Conservation (phyloP, 2,797 vertebrate species). For the Ctenopoma multispine region DNA sequence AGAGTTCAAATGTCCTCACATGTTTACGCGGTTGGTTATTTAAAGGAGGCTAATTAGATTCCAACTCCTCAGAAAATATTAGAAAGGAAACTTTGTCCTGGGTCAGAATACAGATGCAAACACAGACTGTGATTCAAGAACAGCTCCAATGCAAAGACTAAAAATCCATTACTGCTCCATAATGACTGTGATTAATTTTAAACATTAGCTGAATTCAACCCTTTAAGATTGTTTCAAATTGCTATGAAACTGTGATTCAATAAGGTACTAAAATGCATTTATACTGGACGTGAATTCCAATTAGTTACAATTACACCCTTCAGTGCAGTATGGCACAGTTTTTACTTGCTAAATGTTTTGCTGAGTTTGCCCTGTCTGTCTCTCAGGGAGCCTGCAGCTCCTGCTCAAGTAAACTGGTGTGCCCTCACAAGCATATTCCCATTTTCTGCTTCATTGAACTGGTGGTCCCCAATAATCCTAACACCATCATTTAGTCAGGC, state of each 20-base stretch:
- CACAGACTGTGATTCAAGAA: slow-evolving; percentile 22
- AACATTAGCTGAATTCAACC: slow-evolving; percentile 44
- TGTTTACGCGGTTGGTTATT: slow-evolving; percentile 6
- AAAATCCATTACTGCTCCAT: slow-evolving; percentile 63
- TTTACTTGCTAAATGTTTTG: slow-evolving; percentile 55
- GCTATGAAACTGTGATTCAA: slow-evolving; percentile 61
- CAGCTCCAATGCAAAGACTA: slow-evolving; percentile 8
- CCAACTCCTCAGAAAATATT: slow-evolving; percentile 8
- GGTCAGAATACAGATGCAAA: slow-evolving; percentile 2
- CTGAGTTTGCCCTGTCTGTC: slow-evolving; percentile 65
- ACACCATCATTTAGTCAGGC: slow-evolving; percentile 85
- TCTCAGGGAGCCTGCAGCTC: slow-evolving; percentile 68
- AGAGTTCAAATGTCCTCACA: background rate
- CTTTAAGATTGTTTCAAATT: slow-evolving; percentile 51
- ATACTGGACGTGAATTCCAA: slow-evolving; percentile 73
- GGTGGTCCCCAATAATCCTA: slow-evolving; percentile 85
- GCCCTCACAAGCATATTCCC: slow-evolving; percentile 82
- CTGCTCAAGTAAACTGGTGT: slow-evolving; percentile 75
- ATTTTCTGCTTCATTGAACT: slow-evolving; percentile 88
- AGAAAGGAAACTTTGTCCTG: slow-evolving; percentile 16
- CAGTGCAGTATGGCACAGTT: slow-evolving; percentile 22
- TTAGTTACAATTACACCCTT: slow-evolving; percentile 73
- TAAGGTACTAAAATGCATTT: slow-evolving; percentile 59
- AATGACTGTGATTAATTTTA: slow-evolving; percentile 69
- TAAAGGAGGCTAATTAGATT: slow-evolving; percentile 40